Evolutionary conservation across 1,140 invertebrate species (phyloP), one percentile per base, ranked within the genome.

Genomic region (Dryas iulia): DNA sequence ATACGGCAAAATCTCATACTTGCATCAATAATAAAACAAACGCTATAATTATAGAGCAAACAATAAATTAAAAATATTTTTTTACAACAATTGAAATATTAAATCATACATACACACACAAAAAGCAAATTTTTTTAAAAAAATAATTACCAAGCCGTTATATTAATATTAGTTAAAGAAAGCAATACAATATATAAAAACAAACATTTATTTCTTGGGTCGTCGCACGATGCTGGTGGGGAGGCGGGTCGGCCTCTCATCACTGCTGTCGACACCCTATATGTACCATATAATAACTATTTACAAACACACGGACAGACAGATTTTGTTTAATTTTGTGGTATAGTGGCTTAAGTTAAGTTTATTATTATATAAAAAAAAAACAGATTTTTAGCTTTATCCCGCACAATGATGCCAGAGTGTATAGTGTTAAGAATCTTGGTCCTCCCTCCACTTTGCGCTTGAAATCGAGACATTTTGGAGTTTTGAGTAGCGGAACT

Each of bases 391-490:
- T n/a, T n/a, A n/a, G n/a, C n/a, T n/a, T n/a, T n/a, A n/a, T 75
- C 93, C 93, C 52, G 86, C 93, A 77, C 93, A 93, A 82, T n/a
- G n/a, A n/a, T n/a, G n/a, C 89, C 30, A 31, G 30, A n/a, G n/a
- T n/a, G n/a, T n/a, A n/a, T n/a, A n/a, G n/a, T n/a, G n/a, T n/a
- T n/a, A n/a, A n/a, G n/a, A n/a, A n/a, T n/a, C n/a, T n/a, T n/a
- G n/a, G n/a, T n/a, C n/a, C n/a, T n/a, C n/a, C n/a, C n/a, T n/a
- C n/a, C n/a, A n/a, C n/a, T n/a, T n/a, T n/a, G n/a, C n/a, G n/a
- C n/a, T n/a, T n/a, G n/a, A n/a, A n/a, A n/a, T n/a, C n/a, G n/a
- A n/a, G n/a, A n/a, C n/a, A n/a, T n/a, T n/a, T n/a, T n/a, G n/a
- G n/a, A n/a, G n/a, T n/a, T n/a, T n/a, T n/a, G n/a, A n/a, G n/a